A percentile compares a stretch with the other conserved stretches of the same genome.
Conservation (phyloP, 2,797 vertebrate species). For the Gephyroberyx darwinii region DNA sequence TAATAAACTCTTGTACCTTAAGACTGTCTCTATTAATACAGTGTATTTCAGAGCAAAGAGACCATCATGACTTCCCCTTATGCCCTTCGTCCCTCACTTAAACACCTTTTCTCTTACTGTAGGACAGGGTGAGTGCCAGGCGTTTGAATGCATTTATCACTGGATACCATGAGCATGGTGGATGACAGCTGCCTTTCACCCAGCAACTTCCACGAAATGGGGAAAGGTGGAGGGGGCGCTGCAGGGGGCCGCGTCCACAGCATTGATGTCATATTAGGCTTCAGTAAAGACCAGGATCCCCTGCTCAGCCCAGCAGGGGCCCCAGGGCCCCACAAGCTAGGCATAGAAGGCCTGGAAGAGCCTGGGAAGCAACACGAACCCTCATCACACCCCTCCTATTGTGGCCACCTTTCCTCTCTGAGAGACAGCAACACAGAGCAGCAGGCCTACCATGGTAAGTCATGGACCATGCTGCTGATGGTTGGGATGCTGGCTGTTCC, state of each 20-base stretch:
- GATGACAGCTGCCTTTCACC: conserved; percentile 85
- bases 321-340: conserved; percentile 65
- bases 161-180: conserved; percentile 85
- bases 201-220: conserved; percentile 83
- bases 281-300: conserved; percentile 83
- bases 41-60: conserved; percentile 3
- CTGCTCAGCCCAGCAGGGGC: conserved; percentile 72
- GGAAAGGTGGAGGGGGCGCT: conserved; percentile 75
- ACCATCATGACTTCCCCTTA: conserved; percentile 18
- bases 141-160: conserved; percentile 84
- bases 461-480: neutral
- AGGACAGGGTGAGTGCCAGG: conserved; percentile 44
- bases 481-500: neutral
- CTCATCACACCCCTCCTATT: conserved; percentile 66
- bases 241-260: conserved; percentile 82
- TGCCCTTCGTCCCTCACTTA: conserved; percentile 11
- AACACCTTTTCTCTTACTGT: conserved; percentile 39
- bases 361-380: conserved; percentile 72
- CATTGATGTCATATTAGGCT: conserved; percentile 86
- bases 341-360: conserved; percentile 68
- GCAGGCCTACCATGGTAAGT: conserved; percentile 78
- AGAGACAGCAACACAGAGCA: conserved; percentile 69
- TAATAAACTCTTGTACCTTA: neutral
- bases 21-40: neutral
- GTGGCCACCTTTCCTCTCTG: conserved; percentile 69